Evolutionary conservation across 2,888 invertebrate genomes (phyloP), one percentile per base, ranked within the genome.

Genomic region (Drosophila falleni): DNA sequence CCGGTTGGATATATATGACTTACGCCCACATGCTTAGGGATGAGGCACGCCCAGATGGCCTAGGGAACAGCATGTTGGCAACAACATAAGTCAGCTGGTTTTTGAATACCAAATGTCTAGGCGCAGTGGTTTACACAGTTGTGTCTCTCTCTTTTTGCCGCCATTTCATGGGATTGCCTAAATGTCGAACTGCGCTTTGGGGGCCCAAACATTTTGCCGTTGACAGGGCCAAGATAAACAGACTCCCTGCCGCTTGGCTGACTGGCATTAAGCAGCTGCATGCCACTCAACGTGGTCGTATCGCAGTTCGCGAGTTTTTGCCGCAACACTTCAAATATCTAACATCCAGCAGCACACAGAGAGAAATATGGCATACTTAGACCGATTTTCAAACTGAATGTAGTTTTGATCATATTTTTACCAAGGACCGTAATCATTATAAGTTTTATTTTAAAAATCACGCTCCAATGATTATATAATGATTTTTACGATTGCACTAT

Each of bases 211-310:
- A 59, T 53, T 84, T 55, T 49, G 64, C 63, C 72, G 65, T 59
- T 69, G 78, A 78, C 75, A 78, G 87, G 41, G 69, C 55, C 67
- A 78, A 71, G 85, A 87, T 81, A 89, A 85, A 84, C 85, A 78
- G 82, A 66, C 68, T 67, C 60, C 80, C 87, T 77, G 74, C 63
- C 74, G 88, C 87, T 82, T 50, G 59, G 61, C 33, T 70, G 67
- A 63, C 39, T 78, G 81, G 60, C 81, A 78, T 81, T 72, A 78
- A 75, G 61, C 85, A 78, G 84, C 74, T 86, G 78, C 83, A 86
- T 71, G 50, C 74, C 73, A 66, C 80, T 64, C 62, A 60, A 50
- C 46, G 54, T 33, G 64, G 50, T 49, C 50, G 47, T 58, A 54
- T 63, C 65, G 49, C 59, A 58, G 62, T 74, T 74, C 67, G 68